Percentiles rank a stretch among this genome's conserved stretches.
Evolutionary conservation across 2,888 invertebrate species (phyloP).

Genomic region (Nowickia ferox): DNA sequence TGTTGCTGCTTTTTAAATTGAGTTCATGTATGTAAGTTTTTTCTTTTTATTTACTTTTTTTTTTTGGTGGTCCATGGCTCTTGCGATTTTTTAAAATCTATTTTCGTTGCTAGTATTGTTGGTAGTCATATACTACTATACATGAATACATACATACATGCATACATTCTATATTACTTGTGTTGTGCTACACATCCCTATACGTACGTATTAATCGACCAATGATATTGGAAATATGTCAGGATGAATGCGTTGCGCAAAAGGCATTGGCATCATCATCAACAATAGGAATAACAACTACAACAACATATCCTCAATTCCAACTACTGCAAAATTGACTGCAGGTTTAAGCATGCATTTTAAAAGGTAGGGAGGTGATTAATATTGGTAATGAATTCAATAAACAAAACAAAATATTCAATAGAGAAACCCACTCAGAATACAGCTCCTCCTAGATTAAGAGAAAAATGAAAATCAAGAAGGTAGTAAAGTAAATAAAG

Average conservation of each 20-base stretch:
- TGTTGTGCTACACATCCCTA: slow-evolving; percentile 18
- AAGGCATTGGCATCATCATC: slow-evolving; percentile 71
- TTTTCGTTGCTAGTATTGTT: slow-evolving; percentile 61
- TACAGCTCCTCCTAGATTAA: slow-evolving; percentile 56
- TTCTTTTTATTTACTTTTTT: slow-evolving; percentile 64
- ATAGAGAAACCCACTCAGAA: slow-evolving; percentile 35
- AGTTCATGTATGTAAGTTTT: slow-evolving; percentile 66
- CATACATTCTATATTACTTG: slow-evolving; percentile 14
- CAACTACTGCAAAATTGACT: slow-evolving; percentile 36
- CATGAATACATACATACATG: not conserved
- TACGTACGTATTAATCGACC: slow-evolving; percentile 78
- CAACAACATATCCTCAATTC: slow-evolving; percentile 26
- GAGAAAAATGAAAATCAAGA: slow-evolving; percentile 14
- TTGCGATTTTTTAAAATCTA: slow-evolving; percentile 68
- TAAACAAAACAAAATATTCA: slow-evolving; percentile 42
- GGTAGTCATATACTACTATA: slow-evolving; percentile 23
- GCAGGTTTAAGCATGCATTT: slow-evolving; percentile 4
- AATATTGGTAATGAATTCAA: slow-evolving; percentile 66
- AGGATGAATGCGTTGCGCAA: slow-evolving; percentile 76
- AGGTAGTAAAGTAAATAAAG: not conserved
- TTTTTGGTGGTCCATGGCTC: slow-evolving; percentile 74
- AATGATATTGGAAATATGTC: slow-evolving; percentile 83
- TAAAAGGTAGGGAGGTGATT: slow-evolving; percentile 49
- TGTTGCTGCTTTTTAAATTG: slow-evolving; percentile 51
- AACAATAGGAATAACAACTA: slow-evolving; percentile 46